These are phyloP conservation scores for Parauchenoglanis punctatus DNA, from an alignment of 2,797 vertebrate species.

Conservation along the genomic window DNA sequence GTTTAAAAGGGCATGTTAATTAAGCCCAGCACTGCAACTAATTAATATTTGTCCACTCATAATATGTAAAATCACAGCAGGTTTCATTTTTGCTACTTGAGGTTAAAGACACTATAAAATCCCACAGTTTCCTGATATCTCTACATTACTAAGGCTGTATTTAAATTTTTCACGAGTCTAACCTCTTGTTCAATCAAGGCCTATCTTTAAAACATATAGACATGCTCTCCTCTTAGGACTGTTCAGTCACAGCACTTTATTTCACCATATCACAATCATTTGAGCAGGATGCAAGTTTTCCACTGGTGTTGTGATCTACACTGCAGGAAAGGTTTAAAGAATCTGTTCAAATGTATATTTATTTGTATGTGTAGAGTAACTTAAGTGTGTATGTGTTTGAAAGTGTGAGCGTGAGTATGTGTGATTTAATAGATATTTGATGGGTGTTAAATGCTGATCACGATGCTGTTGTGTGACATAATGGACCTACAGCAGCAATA, in stretches of 20 bases:
- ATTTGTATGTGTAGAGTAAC: constrained; percentile 55
- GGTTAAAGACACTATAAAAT: not conserved
- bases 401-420: constrained; percentile 52
- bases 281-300: constrained; percentile 52
- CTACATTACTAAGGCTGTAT: not conserved
- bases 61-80: not conserved
- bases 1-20: not conserved
- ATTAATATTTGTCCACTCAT: not conserved
- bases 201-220: not conserved
- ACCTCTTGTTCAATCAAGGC: not conserved
- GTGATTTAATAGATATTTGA: constrained; percentile 43
- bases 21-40: not conserved
- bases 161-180: not conserved
- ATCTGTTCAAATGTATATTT: constrained; percentile 43
- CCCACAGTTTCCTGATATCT: not conserved
- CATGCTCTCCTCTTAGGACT: constrained; percentile 51
- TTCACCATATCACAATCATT: constrained; percentile 65
- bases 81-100: not conserved
- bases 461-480: constrained; percentile 68
- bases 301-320: constrained; percentile 15
- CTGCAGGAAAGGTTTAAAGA: constrained; percentile 9
- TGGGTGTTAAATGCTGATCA: constrained; percentile 64
- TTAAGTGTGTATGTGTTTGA: constrained; percentile 56
- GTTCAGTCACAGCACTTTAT: constrained; percentile 58
- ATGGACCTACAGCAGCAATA: constrained; percentile 74